Conservation (phyloP, 2,797 vertebrate species). For the Lagorchestes hirsutus region DNA sequence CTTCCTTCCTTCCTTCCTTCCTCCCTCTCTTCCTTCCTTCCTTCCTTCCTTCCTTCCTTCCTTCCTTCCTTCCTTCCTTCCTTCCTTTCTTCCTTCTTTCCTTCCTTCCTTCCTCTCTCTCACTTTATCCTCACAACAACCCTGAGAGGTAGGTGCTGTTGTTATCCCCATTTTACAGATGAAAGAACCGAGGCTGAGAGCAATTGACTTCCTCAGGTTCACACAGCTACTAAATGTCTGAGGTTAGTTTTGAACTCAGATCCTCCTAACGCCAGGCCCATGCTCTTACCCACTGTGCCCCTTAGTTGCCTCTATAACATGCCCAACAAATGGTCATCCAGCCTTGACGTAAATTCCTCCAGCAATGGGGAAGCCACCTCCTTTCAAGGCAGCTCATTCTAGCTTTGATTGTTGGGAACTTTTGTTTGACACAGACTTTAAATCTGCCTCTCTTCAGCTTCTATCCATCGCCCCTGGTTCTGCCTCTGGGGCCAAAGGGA, state of each 20-base stretch:
- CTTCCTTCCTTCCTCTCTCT: not conserved
- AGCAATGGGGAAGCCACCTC: not conserved
- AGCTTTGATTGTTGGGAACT: not conserved
- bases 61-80: fast-evolving
- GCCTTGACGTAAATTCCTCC: not conserved
- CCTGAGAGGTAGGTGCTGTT: not conserved
- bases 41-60: too few relatives aligned
- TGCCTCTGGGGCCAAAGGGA: not conserved
- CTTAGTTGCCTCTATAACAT: not conserved
- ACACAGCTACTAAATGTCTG: not conserved
- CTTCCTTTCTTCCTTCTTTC: too few relatives aligned
- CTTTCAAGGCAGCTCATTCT: not conserved
- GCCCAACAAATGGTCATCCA: not conserved
- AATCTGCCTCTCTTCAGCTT: not conserved
- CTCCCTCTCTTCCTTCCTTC: too few relatives aligned
- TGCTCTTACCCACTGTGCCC: not conserved
- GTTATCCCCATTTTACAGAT: not conserved
- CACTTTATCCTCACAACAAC: not conserved
- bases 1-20: too few relatives aligned
- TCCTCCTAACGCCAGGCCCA: not conserved
- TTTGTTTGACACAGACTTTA: not conserved
- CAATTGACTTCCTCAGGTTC: not conserved
- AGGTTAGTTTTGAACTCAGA: not conserved
- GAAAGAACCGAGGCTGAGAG: not conserved
- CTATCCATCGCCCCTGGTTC: not conserved